A percentile compares a stretch with the other conserved stretches of the same genome.
phyloP scores from a whole-genome alignment of 2,113 vertebrate genomes.

The Notothenia rossii region DNA sequence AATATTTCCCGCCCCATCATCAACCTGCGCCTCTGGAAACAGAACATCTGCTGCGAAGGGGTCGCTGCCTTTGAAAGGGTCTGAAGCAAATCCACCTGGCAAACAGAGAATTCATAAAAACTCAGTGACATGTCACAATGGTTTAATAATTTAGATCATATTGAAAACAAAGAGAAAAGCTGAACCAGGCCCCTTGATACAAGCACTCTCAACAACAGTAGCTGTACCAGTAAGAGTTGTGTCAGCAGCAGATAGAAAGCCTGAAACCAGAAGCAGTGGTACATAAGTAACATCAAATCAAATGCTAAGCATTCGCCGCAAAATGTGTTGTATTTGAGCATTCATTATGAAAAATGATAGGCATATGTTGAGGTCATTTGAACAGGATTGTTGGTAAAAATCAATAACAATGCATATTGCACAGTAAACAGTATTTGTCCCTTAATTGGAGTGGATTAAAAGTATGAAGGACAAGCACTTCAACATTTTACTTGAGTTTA shows the following conservation, averaged over 20 bases:
- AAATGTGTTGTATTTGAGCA: too few relatives aligned
- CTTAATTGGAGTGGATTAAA: too few relatives aligned
- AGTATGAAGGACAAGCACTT: too few relatives aligned
- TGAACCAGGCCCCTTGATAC: neutral
- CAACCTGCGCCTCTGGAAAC: conserved; percentile 81
- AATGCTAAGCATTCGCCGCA: too few relatives aligned
- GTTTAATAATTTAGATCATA: neutral
- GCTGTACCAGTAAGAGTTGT: neutral
- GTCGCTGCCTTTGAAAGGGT: conserved; percentile 97
- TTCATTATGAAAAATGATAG: too few relatives aligned
- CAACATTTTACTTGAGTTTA: neutral
- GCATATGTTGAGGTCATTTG: too few relatives aligned
- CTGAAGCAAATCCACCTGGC: conserved; percentile 87
- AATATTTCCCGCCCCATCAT: conserved; percentile 1
- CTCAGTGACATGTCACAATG: neutral
- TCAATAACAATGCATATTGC: too few relatives aligned
- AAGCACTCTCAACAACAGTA: neutral
- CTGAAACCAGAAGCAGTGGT: neutral
- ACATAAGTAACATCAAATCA: neutral
- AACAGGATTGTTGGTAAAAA: too few relatives aligned
- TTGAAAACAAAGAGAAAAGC: neutral
- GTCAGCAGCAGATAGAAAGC: conserved; percentile 2
- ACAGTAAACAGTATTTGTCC: too few relatives aligned
- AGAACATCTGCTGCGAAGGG: conserved; percentile 92
- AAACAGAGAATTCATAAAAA: conserved; percentile 8